Evolutionary conservation across 2,888 invertebrate species (phyloP).

Genomic region (Cerastis leucographa): DNA sequence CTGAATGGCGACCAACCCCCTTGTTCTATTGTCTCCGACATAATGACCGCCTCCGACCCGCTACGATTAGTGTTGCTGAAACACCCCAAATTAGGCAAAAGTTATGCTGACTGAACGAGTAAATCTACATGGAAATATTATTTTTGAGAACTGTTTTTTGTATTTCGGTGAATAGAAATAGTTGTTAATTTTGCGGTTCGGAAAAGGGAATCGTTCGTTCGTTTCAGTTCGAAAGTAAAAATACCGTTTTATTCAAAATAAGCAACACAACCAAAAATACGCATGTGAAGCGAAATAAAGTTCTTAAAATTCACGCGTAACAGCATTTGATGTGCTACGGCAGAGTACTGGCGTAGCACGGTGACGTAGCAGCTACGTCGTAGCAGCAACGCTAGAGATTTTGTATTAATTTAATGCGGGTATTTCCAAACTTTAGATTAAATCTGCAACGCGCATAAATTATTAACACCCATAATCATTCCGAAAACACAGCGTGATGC

Average conservation of each 20-base stretch:
- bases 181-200: slow-evolving; percentile 7
- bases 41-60: slow-evolving; percentile 73
- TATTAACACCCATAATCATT: slow-evolving; percentile 45
- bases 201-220: not conserved
- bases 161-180: slow-evolving; percentile 15
- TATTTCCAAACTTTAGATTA: slow-evolving; percentile 12
- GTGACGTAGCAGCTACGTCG: slow-evolving; percentile 19
- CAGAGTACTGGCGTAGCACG: slow-evolving; percentile 1
- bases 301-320: slow-evolving; percentile 17
- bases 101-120: slow-evolving; percentile 41
- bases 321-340: not conserved
- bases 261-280: slow-evolving; percentile 14
- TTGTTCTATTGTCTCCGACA: slow-evolving; percentile 76
- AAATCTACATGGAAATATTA: slow-evolving; percentile 38
- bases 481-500: slow-evolving; percentile 40
- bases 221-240: slow-evolving; percentile 10
- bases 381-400: slow-evolving; percentile 15
- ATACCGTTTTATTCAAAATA: slow-evolving; percentile 10
- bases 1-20: slow-evolving; percentile 75
- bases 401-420: not conserved
- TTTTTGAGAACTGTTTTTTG: slow-evolving; percentile 28
- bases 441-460: slow-evolving; percentile 33
- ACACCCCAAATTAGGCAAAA: slow-evolving; percentile 62
- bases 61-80: slow-evolving; percentile 72
- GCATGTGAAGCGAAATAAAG: not conserved